Percentiles rank a stretch among this genome's conserved stretches.
Conservation (phyloP, 2,113 vertebrate genomes). For the Eurystomus gularis region DNA sequence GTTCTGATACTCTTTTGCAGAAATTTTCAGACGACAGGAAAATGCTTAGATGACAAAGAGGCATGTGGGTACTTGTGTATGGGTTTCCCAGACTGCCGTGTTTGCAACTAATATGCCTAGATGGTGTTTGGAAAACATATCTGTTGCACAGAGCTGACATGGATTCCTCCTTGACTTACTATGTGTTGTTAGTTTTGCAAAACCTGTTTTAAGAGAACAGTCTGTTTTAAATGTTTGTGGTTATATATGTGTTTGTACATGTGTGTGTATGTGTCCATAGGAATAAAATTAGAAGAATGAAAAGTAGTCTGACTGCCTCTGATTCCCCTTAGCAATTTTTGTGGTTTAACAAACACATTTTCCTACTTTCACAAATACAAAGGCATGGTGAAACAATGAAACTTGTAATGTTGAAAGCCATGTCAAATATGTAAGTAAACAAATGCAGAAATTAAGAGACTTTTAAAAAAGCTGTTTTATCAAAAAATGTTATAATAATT, state of each 20-base stretch:
- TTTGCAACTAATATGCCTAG: not conserved
- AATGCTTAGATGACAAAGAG: not conserved
- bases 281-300: not conserved
- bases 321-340: not conserved
- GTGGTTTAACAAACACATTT: conserved; percentile 7
- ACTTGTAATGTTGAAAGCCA: not conserved
- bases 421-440: not conserved
- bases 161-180: not conserved
- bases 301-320: not conserved
- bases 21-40: not conserved
- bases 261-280: not conserved
- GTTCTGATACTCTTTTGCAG: not conserved
- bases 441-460: not conserved
- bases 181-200: not conserved
- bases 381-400: not conserved
- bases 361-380: not conserved
- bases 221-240: not conserved
- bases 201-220: not conserved
- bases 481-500: not conserved
- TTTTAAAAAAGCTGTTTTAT: not conserved
- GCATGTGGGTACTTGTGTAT: not conserved
- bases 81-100: not conserved
- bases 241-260: not conserved
- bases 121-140: not conserved
- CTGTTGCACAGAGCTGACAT: not conserved